Evolutionary conservation across 2,113 vertebrate species (phyloP).

Genomic region (Notothenia coriiceps): DNA sequence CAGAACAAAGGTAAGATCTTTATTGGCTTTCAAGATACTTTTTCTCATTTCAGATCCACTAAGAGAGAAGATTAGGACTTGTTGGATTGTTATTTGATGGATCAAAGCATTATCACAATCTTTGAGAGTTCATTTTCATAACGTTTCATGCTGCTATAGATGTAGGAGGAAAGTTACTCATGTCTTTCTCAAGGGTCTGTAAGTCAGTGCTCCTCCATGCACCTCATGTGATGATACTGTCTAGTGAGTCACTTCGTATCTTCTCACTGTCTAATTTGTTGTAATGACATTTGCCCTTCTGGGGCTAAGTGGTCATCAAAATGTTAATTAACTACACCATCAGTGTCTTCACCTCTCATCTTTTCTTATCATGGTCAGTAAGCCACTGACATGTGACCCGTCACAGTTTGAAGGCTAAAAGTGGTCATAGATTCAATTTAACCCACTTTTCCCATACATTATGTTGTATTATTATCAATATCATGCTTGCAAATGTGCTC

Average conservation of each 20-base stretch:
- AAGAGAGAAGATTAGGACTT: background rate
- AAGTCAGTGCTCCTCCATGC: background rate
- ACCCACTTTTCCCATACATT: background rate
- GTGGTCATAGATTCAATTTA: background rate
- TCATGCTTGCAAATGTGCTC: background rate
- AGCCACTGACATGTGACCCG: background rate
- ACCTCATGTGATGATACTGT: background rate
- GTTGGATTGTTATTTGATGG: background rate
- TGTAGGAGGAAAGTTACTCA: background rate
- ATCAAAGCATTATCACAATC: background rate
- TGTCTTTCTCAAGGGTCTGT: background rate
- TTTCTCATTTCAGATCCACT: slow-evolving; percentile 16
- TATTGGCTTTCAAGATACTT: background rate
- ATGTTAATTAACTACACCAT: background rate
- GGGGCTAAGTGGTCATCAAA: background rate
- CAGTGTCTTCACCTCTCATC: background rate
- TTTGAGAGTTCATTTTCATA: slow-evolving; percentile 1
- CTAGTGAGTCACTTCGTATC: background rate
- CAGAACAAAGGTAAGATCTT: slow-evolving; percentile 1
- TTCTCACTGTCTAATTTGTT: background rate
- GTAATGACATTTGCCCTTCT: background rate
- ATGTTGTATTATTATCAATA: background rate
- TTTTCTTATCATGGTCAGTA: background rate
- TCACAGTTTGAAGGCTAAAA: background rate
- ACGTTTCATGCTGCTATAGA: background rate